Evolutionary conservation across 1,140 invertebrate genomes (phyloP).

Genomic region (Drosophila virilis): DNA sequence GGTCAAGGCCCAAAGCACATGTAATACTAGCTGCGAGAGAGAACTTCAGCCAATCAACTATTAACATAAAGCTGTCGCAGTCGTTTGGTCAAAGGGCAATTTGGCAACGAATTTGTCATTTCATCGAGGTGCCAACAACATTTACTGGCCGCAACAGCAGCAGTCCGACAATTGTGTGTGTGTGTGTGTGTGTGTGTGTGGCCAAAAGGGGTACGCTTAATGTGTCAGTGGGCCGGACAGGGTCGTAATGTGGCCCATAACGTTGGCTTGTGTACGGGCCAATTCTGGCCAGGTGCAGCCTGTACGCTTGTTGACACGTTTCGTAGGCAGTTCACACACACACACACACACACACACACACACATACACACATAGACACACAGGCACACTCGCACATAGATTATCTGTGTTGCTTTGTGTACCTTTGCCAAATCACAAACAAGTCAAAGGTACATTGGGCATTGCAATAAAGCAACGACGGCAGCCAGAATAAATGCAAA

Average conservation of each 20-base stretch:
- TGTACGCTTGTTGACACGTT: conserved; percentile 78
- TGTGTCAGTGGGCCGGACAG: conserved; percentile 65
- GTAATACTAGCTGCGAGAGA: conserved; percentile 37
- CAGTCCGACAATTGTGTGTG: conserved; percentile 47
- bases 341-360: neutral
- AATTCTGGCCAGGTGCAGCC: conserved; percentile 47
- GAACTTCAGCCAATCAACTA: conserved; percentile 70
- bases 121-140: conserved; percentile 75
- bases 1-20: conserved; percentile 68
- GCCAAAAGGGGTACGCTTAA: conserved; percentile 70
- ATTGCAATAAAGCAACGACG: conserved; percentile 42
- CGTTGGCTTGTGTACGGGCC: conserved; percentile 32
- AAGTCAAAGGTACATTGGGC: conserved; percentile 72
- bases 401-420: conserved; percentile 20
- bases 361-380: conserved; percentile 6
- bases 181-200: conserved; percentile 23
- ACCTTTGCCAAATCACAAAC: conserved; percentile 68
- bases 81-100: conserved; percentile 60
- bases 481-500: conserved; percentile 59
- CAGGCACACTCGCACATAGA: conserved; percentile 18
- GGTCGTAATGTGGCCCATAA: neutral
- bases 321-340: conserved; percentile 66
- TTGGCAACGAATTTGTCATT: conserved; percentile 76
- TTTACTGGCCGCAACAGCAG: conserved; percentile 49
- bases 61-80: conserved; percentile 61